Percentiles rank a stretch among this genome's conserved stretches.
These are phyloP conservation scores for Erynnis tages DNA, from an alignment of 2,888 invertebrate genomes.

Conservation along the genomic window DNA sequence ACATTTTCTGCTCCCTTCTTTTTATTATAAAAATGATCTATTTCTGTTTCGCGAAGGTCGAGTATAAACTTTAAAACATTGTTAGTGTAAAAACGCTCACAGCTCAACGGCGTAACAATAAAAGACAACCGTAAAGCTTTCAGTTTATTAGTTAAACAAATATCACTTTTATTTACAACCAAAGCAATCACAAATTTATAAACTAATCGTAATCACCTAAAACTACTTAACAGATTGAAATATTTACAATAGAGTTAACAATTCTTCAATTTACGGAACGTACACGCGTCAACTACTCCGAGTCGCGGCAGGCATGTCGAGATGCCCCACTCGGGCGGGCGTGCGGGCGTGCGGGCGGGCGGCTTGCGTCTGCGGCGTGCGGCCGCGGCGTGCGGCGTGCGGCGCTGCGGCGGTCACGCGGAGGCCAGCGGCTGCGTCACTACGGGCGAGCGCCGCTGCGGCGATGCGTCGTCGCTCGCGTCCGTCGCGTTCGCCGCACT, in stretches of 20 bases:
- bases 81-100: too few relatives aligned
- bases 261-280: slow-evolving; percentile 52
- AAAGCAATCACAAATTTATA: slow-evolving; percentile 79
- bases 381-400: slow-evolving; percentile 56
- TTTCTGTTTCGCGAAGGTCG: too few relatives aligned
- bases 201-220: slow-evolving; percentile 77
- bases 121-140: slow-evolving; percentile 61
- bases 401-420: slow-evolving; percentile 68
- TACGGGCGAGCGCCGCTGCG: slow-evolving; percentile 75
- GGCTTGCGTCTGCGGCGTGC: slow-evolving; percentile 21
- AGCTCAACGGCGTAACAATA: too few relatives aligned
- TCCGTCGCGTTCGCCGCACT: slow-evolving; percentile 63
- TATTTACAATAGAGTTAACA: slow-evolving; percentile 80
- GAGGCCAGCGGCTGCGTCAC: slow-evolving; percentile 75
- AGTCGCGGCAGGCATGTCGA: slow-evolving; percentile 39
- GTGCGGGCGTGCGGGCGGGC: slow-evolving; percentile 36
- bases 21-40: too few relatives aligned
- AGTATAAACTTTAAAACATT: too few relatives aligned
- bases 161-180: slow-evolving; percentile 82
- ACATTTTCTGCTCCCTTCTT: too few relatives aligned
- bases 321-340: slow-evolving; percentile 28
- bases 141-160: slow-evolving; percentile 80
- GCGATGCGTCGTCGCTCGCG: slow-evolving; percentile 77
- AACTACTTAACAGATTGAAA: slow-evolving; percentile 80
- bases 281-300: slow-evolving; percentile 41